Evolutionary conservation across 1,140 invertebrate genomes (phyloP), one percentile per base, ranked within the genome.

Genomic region (Hylaeus volcanicus): DNA sequence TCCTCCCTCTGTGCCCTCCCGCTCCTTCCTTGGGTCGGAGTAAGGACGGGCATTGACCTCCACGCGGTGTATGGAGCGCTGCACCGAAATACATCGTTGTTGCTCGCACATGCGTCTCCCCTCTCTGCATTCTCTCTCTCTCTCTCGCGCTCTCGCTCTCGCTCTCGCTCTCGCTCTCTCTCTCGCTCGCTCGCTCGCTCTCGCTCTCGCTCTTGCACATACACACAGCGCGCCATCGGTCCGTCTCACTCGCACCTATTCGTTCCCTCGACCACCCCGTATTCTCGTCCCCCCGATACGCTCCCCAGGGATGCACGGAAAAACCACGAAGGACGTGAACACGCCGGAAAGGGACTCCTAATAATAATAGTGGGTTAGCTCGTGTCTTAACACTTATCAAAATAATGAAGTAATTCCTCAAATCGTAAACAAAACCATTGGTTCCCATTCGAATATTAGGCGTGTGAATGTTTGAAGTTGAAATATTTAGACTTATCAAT

Each of bases 11-110:
- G 60, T 81, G 85, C 80, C 86, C 69, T 77, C 60, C 63, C 80
- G 82, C 89, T 89, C 88, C 87, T 92, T 91, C 91, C 92, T 92
- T 91, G 90, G 88, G 90, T 88, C 91, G 91, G 91, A 91, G 92
- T 93, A 93, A 93, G 93, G 92, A 93, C 93, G 93, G 92, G 92
- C 93, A 93, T 93, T 93, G 93, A 93, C 92, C 93, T 93, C 92
- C 87, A 86, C 87, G 86, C 91, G 88, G 89, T 92, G 90, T 92
- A 90, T 90, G 87, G 88, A 89, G 90, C 91, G 90, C 91, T 93
- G 92, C 92, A 92, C 92, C 92, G 91, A 93, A 93, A 93, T 93
- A 93, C 84, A 89, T 91, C 90, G 91, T 89, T 91, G 89, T 91
- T 91, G 88, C 91, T 89, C 91, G 91, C 91, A 91, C 91, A 91